phyloP scores from a whole-genome alignment of 2,888 invertebrate genomes.

The Gastrophysa polygoni region DNA sequence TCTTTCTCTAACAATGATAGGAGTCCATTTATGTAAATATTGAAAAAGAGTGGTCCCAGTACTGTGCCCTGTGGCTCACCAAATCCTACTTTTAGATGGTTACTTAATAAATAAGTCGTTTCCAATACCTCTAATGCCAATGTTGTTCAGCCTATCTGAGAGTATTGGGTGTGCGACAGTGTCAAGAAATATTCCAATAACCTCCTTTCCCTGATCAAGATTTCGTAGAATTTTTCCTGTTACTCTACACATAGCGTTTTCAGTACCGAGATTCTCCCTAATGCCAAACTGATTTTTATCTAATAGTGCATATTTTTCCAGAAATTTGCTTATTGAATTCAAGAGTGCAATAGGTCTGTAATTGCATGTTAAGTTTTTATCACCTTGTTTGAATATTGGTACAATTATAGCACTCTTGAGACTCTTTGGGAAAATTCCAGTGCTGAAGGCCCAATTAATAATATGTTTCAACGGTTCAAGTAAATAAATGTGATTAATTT shows the following conservation, averaged over 20 bases:
- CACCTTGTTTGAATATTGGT: slow-evolving; percentile 4
- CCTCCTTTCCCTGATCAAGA: background rate
- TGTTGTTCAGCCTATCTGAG: slow-evolving; percentile 2
- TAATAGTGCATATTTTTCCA: background rate
- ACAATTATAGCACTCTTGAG: slow-evolving; percentile 7
- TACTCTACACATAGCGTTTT: too few relatives aligned
- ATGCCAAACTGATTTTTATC: background rate
- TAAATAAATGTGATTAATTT: background rate
- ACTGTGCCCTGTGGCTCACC: background rate
- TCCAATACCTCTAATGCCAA: slow-evolving; percentile 3
- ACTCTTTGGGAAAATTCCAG: slow-evolving; percentile 4
- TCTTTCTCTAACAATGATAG: slow-evolving; percentile 1
- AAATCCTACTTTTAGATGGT: background rate
- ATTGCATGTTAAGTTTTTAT: slow-evolving; percentile 1
- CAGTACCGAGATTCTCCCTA: background rate
- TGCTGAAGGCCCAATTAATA: background rate
- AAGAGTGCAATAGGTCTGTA: slow-evolving; percentile 6
- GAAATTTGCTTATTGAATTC: background rate
- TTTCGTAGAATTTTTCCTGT: too few relatives aligned
- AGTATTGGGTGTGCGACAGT: background rate
- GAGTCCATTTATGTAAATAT: slow-evolving; percentile 2
- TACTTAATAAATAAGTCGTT: background rate
- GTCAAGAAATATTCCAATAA: background rate
- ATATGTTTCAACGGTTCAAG: background rate
- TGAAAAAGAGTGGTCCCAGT: background rate